phyloP scores from a whole-genome alignment of 2,888 invertebrate species.

The Trachelus iudaicus region DNA sequence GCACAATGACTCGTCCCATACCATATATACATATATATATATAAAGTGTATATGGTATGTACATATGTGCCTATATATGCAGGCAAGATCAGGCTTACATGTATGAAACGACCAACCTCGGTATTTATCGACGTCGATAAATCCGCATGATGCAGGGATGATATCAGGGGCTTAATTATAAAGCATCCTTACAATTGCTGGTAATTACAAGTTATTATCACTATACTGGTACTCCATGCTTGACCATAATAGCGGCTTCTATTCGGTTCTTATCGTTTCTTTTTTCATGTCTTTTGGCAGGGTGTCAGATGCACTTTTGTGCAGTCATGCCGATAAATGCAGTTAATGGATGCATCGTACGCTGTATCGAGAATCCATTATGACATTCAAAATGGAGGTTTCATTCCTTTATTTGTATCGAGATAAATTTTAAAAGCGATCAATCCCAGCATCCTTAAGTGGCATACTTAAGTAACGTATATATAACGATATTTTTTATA shows the following conservation, averaged over 20 bases:
- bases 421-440: background rate
- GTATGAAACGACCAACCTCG: slow-evolving; percentile 11
- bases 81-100: background rate
- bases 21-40: slow-evolving; percentile 8
- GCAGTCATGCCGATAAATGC: background rate
- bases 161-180: slow-evolving; percentile 25
- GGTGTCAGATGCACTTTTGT: background rate
- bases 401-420: background rate
- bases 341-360: background rate
- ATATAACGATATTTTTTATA: too few relatives aligned
- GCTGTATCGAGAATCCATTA: background rate
- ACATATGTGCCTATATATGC: background rate
- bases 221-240: background rate
- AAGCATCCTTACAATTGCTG: slow-evolving; percentile 34
- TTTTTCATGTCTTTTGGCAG: background rate
- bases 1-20: slow-evolving; percentile 21
- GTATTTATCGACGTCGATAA: slow-evolving; percentile 39
- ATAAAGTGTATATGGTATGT: background rate
- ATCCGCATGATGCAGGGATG: slow-evolving; percentile 24
- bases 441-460: background rate
- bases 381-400: background rate
- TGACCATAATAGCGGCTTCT: background rate
- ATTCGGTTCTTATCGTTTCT: background rate
- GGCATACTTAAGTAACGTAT: too few relatives aligned
- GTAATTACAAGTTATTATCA: slow-evolving; percentile 27